A percentile compares a stretch with the other conserved stretches of the same genome.
phyloP scores from a whole-genome alignment of 2,797 vertebrate genomes.

The Crenichthys baileyi region DNA sequence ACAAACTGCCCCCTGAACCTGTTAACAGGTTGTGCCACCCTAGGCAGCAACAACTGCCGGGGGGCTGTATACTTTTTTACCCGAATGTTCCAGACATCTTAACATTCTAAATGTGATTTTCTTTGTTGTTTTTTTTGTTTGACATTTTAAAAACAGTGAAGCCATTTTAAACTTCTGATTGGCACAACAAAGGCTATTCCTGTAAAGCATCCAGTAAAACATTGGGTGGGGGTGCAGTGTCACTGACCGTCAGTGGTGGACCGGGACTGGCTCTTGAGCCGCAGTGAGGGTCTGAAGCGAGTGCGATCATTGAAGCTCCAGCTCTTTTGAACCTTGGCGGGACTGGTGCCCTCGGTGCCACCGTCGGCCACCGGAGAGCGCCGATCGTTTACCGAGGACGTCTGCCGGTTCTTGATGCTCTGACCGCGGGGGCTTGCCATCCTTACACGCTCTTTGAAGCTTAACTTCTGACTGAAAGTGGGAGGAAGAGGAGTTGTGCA shows the following conservation, averaged over 20 bases:
- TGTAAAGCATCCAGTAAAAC: neutral
- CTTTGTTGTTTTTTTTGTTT: neutral
- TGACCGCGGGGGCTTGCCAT: slow-evolving; percentile 96
- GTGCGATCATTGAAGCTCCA: slow-evolving; percentile 99
- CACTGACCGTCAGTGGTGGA: slow-evolving; percentile 88
- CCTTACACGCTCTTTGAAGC: slow-evolving; percentile 94
- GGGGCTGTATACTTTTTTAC: neutral
- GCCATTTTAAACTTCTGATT: neutral
- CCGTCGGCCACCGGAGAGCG: slow-evolving; percentile 89
- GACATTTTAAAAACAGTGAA: neutral
- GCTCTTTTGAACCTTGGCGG: slow-evolving; percentile 96
- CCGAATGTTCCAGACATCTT: neutral
- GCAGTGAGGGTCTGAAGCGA: slow-evolving; percentile 92
- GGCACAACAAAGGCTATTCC: neutral
- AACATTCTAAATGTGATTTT: neutral
- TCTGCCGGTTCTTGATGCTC: slow-evolving; percentile 92
- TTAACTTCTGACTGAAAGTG: slow-evolving; percentile 89
- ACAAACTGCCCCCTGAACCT: neutral
- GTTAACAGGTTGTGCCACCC: neutral
- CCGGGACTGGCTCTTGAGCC: slow-evolving; percentile 94
- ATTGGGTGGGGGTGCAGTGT: neutral
- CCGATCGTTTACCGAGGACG: slow-evolving; percentile 86
- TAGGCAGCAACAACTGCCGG: too few relatives aligned
- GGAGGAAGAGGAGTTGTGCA: neutral
- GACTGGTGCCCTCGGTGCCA: slow-evolving; percentile 87